A percentile compares a stretch with the other conserved stretches of the same genome.
Evolutionary conservation across 2,888 invertebrate species (phyloP).

Genomic region (Stomorhina lunata): DNA sequence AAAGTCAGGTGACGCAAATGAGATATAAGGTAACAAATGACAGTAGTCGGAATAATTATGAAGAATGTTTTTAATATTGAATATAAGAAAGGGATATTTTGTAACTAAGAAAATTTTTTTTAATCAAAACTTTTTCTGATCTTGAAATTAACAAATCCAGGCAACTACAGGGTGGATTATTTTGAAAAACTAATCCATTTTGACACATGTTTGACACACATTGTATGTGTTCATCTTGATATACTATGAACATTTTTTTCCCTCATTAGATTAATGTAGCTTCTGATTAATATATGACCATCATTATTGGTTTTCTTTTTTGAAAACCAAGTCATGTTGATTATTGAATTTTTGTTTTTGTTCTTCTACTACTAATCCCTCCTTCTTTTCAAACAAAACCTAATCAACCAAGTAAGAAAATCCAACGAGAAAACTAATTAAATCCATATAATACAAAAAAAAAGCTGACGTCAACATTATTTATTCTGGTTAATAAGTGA

Average conservation of each 20-base stretch:
- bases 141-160: too few relatives aligned
- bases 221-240: too few relatives aligned
- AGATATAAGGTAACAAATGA: background rate
- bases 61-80: too few relatives aligned
- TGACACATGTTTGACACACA: too few relatives aligned
- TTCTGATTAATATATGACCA: constrained; percentile 10
- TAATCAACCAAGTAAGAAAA: background rate
- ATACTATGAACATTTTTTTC: background rate
- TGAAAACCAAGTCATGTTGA: background rate
- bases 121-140: too few relatives aligned
- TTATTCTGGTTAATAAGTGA: constrained; percentile 10
- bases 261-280: background rate
- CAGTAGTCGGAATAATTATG: background rate
- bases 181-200: too few relatives aligned
- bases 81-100: too few relatives aligned
- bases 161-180: too few relatives aligned
- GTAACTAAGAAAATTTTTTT: too few relatives aligned
- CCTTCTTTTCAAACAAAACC: background rate
- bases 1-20: background rate
- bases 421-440: constrained; percentile 30
- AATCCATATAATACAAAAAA: constrained; percentile 16
- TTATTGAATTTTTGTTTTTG: background rate
- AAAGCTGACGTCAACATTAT: constrained; percentile 28
- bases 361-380: background rate
- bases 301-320: background rate